A percentile compares a stretch with the other conserved stretches of the same genome.
These are phyloP conservation scores for Metalampra italica DNA, from an alignment of 2,888 invertebrate genomes.

Conservation along the genomic window DNA sequence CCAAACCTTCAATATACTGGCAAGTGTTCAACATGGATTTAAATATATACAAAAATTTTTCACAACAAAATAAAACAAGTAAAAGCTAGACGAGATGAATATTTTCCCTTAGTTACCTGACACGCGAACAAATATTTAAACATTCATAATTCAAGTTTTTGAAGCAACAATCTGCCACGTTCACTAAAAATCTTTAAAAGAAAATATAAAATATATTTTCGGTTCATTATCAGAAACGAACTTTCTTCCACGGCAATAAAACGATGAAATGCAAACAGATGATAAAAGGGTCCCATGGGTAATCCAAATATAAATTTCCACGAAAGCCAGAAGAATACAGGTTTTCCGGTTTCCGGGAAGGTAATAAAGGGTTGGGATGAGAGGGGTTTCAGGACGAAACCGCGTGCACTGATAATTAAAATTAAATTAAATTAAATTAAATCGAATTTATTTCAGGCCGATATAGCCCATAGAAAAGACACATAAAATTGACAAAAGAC, in stretches of 20 bases:
- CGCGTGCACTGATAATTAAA: slow-evolving; percentile 30
- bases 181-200: too few species aligned
- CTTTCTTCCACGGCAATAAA: neutral
- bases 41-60: too few species aligned
- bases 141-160: slow-evolving; percentile 14
- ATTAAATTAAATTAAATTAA: too few species aligned
- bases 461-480: too few species aligned
- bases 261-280: neutral
- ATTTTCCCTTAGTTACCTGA: too few species aligned
- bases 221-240: too few species aligned
- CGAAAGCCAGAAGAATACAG: slow-evolving; percentile 30
- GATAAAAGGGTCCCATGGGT: neutral
- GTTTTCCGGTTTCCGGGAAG: slow-evolving; percentile 34
- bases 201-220: neutral
- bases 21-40: too few species aligned
- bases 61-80: too few species aligned
- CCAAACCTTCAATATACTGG: neutral
- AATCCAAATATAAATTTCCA: slow-evolving; percentile 22
- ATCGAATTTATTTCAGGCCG: too few species aligned
- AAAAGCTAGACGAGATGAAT: too few species aligned
- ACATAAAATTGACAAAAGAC: too few species aligned
- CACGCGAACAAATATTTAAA: neutral
- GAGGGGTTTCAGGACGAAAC: slow-evolving; percentile 27
- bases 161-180: neutral
- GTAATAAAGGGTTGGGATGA: slow-evolving; percentile 26